phyloP scores from a whole-genome alignment of 2,888 invertebrate genomes.

The Lutraria lutraria region DNA sequence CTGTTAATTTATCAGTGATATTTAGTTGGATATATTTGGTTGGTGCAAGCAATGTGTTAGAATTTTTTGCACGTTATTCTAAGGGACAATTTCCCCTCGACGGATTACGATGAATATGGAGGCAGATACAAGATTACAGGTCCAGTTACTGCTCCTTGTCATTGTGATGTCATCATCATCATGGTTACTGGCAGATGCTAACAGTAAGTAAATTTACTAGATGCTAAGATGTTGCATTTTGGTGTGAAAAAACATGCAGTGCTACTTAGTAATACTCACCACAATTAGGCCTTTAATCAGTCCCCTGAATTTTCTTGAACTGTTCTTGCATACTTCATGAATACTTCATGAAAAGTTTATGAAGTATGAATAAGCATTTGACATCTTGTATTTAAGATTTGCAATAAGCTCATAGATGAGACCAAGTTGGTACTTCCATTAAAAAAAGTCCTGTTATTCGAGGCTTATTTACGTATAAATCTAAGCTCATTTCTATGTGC shows the following conservation, averaged over 20 bases:
- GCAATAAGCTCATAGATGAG: too few relatives aligned
- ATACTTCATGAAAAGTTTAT: too few relatives aligned
- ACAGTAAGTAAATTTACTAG: neutral
- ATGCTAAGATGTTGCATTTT: neutral
- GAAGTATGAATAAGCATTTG: too few relatives aligned
- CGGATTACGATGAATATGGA: constrained; percentile 21
- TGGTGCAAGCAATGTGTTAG: constrained; percentile 2
- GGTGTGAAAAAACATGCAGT: neutral
- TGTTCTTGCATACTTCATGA: too few relatives aligned
- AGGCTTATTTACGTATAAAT: neutral
- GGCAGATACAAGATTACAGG: constrained; percentile 26
- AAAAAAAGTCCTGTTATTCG: neutral
- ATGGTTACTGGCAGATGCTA: neutral
- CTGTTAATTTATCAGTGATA: neutral
- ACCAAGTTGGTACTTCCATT: too few relatives aligned
- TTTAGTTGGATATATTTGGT: neutral
- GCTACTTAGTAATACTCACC: neutral
- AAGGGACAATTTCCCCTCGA: neutral
- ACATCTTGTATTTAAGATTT: too few relatives aligned
- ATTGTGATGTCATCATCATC: neutral
- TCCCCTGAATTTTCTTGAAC: too few relatives aligned
- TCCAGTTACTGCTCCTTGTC: constrained; percentile 14
- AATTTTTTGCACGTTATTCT: neutral
- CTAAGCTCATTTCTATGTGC: neutral
- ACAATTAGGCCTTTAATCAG: too few relatives aligned